Base-by-base conservation (phyloP, 2,113 vertebrate species). In the Rhinoptilus africanus region DNA sequence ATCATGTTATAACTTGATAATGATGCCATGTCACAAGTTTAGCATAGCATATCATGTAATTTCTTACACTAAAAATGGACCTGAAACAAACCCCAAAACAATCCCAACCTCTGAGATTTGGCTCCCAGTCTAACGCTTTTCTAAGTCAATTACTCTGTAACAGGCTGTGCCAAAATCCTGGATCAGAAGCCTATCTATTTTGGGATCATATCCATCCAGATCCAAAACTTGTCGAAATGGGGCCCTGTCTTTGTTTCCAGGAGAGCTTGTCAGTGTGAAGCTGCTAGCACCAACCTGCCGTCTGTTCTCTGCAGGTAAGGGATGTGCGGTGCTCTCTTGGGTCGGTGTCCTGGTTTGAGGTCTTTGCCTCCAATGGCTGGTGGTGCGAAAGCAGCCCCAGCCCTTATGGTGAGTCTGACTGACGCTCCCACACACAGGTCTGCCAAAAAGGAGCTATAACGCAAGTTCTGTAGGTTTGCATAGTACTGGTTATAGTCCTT, bases 21-120 rank as follows among this genome's bases (percentile, higher is more conserved):
- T 56, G 79, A 64, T 43, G 41, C 76, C 24, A 45, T 73, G 80
- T 81, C 95, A 93, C 68, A 64, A 37, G 78, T 84, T 78, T 87
- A 73, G 56, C 68, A 62, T 16, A 62, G 22, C 13, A 57, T 39
- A 56, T 30, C 27, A 45, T 73, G n/a, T 56, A 35, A 45, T 57
- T 74, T 81, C 43, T 88, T 75, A 72, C n/a, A 78, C 27, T 85
- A 85, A 95, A 96, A 95, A 78, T n/a, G 10, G 76, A 89, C 73
- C 34, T 60, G 60, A 68, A 88, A 71, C 39, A 93, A 85, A 35
- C 6, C 48, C 34, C 75, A 14, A 48, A 41, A 84, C 59, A 85
- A 90, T 72, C 73, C 43, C 60, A 78, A 0, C 8, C n/a, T 75
- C 76, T 68, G 48, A 94, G 43, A 92, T 86, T 64, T 94, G 76